Conservation (phyloP, 1,140 invertebrate species). For the Hylaeus volcanicus region DNA sequence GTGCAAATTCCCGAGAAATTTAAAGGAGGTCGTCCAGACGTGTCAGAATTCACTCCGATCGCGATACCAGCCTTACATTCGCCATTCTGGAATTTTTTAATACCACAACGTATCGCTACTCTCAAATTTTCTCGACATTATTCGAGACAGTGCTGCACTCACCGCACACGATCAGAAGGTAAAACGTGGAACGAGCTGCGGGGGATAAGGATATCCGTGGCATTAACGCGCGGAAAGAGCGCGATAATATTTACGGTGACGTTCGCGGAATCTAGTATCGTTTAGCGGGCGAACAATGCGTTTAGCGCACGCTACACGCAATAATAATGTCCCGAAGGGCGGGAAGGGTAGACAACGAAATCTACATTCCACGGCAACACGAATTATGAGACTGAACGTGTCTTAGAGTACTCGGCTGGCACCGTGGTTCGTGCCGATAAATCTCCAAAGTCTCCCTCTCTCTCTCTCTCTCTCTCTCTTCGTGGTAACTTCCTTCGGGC, state of each 20-base stretch:
- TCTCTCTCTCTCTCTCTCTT: constrained; percentile 20
- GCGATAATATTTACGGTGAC: constrained; percentile 2
- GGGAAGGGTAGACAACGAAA: constrained; percentile 2
- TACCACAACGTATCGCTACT: too few species aligned
- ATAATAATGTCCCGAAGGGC: constrained; percentile 37
- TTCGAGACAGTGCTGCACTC: too few species aligned
- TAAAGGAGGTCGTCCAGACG: too few species aligned
- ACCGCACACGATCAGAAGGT: too few species aligned
- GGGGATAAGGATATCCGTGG: neutral
- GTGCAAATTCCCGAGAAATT: too few species aligned
- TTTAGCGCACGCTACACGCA: constrained; percentile 39
- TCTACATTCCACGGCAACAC: constrained; percentile 43
- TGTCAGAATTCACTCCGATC: too few species aligned
- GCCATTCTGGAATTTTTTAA: too few species aligned
- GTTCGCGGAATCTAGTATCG: constrained; percentile 21
- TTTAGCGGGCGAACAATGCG: constrained; percentile 39
- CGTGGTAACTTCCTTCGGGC: constrained; percentile 63
- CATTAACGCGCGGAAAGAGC: neutral
- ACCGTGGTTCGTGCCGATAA: constrained; percentile 57
- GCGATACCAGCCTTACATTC: too few species aligned
- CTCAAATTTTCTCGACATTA: too few species aligned
- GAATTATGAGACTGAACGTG: constrained; percentile 48
- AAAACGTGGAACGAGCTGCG: too few species aligned
- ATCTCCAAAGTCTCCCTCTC: constrained; percentile 61
- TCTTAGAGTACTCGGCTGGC: constrained; percentile 11